phyloP scores from a whole-genome alignment of 2,113 vertebrate genomes.

The Brachyhypopomus occidentalis region DNA sequence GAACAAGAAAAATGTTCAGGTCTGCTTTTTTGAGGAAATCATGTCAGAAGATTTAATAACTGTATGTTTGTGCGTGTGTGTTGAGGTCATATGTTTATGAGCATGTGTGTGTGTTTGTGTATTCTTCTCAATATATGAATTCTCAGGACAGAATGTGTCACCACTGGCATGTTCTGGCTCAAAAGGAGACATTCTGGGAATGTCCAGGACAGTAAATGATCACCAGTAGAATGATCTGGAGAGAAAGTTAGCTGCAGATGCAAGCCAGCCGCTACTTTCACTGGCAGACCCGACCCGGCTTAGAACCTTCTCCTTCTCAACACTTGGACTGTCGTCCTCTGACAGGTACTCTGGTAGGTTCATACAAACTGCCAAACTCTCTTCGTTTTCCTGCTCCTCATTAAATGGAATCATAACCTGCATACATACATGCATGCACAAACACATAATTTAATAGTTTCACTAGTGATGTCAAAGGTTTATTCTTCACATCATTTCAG shows the following conservation, averaged over 20 bases:
- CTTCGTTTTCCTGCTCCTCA: constrained; percentile 60
- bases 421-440: background rate
- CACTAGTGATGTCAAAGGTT: background rate
- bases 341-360: constrained; percentile 90
- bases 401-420: constrained; percentile 87
- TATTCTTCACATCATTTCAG: no score
- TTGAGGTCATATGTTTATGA: no score
- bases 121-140: background rate
- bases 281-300: constrained; percentile 77
- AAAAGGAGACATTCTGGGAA: background rate
- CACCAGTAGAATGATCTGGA: constrained; percentile 96
- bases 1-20: no score
- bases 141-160: background rate
- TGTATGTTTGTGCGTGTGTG: background rate
- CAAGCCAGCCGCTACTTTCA: constrained; percentile 87
- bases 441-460: background rate
- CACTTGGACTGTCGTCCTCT: constrained; percentile 88
- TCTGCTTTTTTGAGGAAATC: no score
- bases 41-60: no score
- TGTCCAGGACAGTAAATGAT: constrained; percentile 67
- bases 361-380: constrained; percentile 79
- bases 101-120: background rate
- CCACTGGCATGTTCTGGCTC: background rate
- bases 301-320: constrained; percentile 88
- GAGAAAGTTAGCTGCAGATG: constrained; percentile 89